Evolutionary conservation across 2,888 invertebrate species (phyloP).

Genomic region (Proisotoma minuta): DNA sequence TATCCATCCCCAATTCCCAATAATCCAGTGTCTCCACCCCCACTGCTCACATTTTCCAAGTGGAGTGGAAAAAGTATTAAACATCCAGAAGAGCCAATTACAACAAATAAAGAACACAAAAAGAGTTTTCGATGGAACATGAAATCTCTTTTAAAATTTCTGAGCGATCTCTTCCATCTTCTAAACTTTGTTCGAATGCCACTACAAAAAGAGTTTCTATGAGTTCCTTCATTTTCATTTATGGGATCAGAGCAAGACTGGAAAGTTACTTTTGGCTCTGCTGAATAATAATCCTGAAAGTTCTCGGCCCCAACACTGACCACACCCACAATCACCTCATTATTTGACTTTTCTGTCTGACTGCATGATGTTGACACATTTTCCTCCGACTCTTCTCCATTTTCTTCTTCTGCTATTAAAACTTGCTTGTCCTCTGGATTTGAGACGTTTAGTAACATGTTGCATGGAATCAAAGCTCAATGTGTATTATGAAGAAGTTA

Average conservation of each 20-base stretch:
- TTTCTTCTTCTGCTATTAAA: too few species aligned
- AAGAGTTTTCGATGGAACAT: constrained; percentile 5
- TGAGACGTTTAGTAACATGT: too few species aligned
- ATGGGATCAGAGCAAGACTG: background rate
- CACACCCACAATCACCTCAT: too few species aligned
- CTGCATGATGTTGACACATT: too few species aligned
- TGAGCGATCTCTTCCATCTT: background rate
- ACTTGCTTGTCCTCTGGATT: too few species aligned
- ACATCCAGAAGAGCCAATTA: constrained; percentile 25
- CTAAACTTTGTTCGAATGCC: background rate
- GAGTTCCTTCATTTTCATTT: background rate
- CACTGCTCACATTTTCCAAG: constrained; percentile 13
- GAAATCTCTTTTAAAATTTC: background rate
- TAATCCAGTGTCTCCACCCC: constrained; percentile 12
- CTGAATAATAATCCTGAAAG: too few species aligned
- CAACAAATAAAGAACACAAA: constrained; percentile 12
- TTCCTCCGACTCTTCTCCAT: too few species aligned
- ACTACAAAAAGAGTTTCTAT: background rate
- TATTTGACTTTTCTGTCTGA: too few species aligned
- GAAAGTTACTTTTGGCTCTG: background rate
- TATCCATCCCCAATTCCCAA: too few species aligned
- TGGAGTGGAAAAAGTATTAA: constrained; percentile 37
- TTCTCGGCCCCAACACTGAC: too few species aligned
- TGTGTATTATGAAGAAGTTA: too few species aligned
- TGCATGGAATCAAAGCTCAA: too few species aligned